A percentile compares a stretch with the other conserved stretches of the same genome.
These are phyloP conservation scores for Heliconius nattereri DNA, from an alignment of 1,140 invertebrate genomes.

Conservation along the genomic window DNA sequence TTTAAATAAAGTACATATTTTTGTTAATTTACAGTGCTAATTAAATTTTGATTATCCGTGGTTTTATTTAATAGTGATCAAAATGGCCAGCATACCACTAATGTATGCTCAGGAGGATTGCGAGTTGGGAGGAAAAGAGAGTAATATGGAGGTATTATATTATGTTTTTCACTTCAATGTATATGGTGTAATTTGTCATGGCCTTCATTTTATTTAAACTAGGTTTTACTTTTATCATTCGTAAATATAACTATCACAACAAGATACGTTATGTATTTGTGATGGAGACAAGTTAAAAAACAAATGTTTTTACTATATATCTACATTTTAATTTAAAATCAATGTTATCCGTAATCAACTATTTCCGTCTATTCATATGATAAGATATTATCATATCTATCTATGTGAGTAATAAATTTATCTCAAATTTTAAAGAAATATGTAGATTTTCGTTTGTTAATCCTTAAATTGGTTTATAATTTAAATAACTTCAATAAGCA, in stretches of 20 bases:
- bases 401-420: background rate
- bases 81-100: conserved; percentile 77
- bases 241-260: background rate
- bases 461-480: background rate
- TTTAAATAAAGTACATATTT: background rate
- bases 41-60: background rate
- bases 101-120: conserved; percentile 83
- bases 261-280: background rate
- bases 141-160: conserved; percentile 65
- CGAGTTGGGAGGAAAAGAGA: conserved; percentile 83
- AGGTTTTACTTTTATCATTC: background rate
- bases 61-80: conserved; percentile 21
- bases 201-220: conserved; percentile 37
- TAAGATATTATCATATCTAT: background rate
- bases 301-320: background rate
- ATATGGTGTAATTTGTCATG: conserved; percentile 36
- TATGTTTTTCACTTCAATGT: background rate
- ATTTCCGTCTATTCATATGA: background rate
- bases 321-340: background rate
- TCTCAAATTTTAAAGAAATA: too few relatives aligned
- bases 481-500: too few relatives aligned
- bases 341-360: background rate
- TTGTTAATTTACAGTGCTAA: background rate
- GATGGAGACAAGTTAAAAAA: background rate
- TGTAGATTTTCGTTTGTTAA: background rate